Evolutionary conservation across 2,888 invertebrate species (phyloP).

Genomic region (Volucella inflata): DNA sequence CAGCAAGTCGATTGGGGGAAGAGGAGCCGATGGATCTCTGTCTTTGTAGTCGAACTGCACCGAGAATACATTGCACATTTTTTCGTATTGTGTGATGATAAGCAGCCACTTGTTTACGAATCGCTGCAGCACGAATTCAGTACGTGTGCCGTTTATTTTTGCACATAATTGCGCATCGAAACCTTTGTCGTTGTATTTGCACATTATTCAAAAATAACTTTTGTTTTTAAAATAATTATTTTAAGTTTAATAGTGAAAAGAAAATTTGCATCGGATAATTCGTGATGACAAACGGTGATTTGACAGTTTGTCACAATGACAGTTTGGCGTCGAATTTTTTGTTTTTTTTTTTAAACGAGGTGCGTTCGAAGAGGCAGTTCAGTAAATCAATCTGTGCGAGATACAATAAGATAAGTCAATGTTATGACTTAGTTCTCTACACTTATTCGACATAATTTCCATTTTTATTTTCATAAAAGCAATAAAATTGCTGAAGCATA

Average conservation of each 20-base stretch:
- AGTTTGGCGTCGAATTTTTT: neutral
- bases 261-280: neutral
- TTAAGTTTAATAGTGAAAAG: neutral
- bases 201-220: slow-evolving; percentile 35
- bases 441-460: no score
- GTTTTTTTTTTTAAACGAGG: neutral
- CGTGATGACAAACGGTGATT: neutral
- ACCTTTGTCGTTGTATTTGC: slow-evolving; percentile 68
- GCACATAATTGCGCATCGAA: slow-evolving; percentile 79
- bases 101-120: slow-evolving; percentile 82
- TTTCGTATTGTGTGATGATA: slow-evolving; percentile 81
- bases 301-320: neutral
- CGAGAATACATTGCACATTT: slow-evolving; percentile 80
- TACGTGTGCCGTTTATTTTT: slow-evolving; percentile 78
- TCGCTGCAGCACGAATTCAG: slow-evolving; percentile 81
- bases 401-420: no score
- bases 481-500: no score
- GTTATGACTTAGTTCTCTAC: no score
- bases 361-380: slow-evolving; percentile 2
- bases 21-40: slow-evolving; percentile 72
- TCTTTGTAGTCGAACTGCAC: slow-evolving; percentile 80
- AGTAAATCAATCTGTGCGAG: no score
- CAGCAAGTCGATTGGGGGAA: slow-evolving; percentile 53
- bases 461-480: no score
- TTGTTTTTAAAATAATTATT: neutral